Conservation (phyloP, 2,888 invertebrate species). For the Pemphredon lugubris region DNA sequence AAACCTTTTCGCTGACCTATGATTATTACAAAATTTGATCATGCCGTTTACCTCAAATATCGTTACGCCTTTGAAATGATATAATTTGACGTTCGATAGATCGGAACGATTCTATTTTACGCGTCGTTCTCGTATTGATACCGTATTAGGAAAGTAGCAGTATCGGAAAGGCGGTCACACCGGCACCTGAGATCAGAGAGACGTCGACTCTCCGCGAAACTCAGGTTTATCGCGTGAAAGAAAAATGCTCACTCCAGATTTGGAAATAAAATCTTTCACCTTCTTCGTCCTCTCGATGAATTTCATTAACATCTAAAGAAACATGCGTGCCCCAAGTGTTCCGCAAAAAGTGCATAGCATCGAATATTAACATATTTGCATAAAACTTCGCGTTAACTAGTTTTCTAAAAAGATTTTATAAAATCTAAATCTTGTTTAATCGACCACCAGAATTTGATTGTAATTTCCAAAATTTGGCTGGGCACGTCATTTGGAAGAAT, state of each 20-base stretch:
- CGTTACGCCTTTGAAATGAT: slow-evolving; percentile 14
- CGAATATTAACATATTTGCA: no score
- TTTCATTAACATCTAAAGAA: neutral
- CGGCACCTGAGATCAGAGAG: slow-evolving; percentile 39
- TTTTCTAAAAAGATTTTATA: no score
- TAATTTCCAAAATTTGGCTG: no score
- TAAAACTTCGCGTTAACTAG: no score
- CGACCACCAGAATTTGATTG: no score
- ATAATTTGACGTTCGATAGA: slow-evolving; percentile 31
- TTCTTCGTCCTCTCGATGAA: neutral
- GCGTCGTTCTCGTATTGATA: slow-evolving; percentile 54
- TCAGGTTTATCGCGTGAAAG: neutral
- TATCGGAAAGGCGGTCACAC: slow-evolving; percentile 68
- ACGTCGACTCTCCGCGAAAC: slow-evolving; percentile 27
- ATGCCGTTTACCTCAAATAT: slow-evolving; percentile 29
- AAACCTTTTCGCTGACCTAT: no score
- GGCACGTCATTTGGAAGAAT: no score
- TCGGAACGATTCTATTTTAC: slow-evolving; percentile 57
- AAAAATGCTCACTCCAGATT: neutral
- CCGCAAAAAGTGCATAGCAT: no score
- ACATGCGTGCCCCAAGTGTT: no score
- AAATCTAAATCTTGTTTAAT: no score
- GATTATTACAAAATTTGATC: no score
- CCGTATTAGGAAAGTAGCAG: slow-evolving; percentile 69
- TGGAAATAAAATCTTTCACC: neutral